Percentiles rank a stretch among this genome's conserved stretches.
Evolutionary conservation across 2,797 vertebrate genomes (phyloP).

Genomic region (Aratinga solstitialis): DNA sequence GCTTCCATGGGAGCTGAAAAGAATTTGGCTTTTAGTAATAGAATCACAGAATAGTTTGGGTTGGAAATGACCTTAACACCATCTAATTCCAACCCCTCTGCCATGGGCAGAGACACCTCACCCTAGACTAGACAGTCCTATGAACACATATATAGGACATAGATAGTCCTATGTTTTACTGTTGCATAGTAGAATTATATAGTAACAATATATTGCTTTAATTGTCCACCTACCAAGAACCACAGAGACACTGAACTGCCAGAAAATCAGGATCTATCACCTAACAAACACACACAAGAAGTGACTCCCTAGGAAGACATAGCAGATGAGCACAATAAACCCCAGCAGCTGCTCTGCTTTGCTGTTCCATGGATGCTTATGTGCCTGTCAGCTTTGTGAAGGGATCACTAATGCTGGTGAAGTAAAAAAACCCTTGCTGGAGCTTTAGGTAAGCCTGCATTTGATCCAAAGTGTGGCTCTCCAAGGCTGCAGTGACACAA

Average conservation of each 20-base stretch:
- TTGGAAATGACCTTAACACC: neutral
- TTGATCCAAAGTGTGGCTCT: neutral
- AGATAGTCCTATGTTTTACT: neutral
- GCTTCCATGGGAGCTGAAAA: neutral
- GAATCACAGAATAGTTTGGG: neutral
- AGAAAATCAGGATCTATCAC: neutral
- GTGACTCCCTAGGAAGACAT: neutral
- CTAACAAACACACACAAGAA: neutral
- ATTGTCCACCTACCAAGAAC: neutral
- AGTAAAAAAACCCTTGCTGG: neutral
- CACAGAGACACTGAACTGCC: neutral
- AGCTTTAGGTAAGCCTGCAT: constrained; percentile 16
- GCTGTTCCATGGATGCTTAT: neutral
- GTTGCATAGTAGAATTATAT: neutral
- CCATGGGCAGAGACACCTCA: neutral
- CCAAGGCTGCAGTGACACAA: neutral
- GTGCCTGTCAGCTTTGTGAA: neutral
- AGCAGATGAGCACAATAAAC: neutral
- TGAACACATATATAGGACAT: neutral
- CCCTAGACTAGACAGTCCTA: neutral
- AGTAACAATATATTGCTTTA: neutral
- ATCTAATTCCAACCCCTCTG: neutral
- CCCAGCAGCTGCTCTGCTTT: neutral
- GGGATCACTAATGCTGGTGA: neutral
- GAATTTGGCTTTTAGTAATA: neutral